phyloP scores from a whole-genome alignment of 2,113 vertebrate genomes.

The Rhinopomastus cyanomelas region DNA sequence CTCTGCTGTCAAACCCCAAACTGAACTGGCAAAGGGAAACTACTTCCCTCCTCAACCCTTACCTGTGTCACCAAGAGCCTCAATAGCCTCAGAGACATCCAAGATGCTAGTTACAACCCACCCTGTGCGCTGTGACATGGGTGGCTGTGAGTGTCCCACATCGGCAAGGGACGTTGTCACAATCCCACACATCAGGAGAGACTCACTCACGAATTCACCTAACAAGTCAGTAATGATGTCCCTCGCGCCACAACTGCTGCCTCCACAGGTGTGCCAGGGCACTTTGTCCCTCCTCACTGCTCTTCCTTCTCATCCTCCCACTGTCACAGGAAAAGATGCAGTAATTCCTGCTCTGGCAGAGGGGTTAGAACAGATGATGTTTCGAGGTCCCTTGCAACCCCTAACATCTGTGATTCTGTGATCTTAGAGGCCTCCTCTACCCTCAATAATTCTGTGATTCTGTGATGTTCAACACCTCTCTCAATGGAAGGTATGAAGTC shows the following conservation, averaged over 20 bases:
- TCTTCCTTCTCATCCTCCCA: neutral
- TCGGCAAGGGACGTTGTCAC: neutral
- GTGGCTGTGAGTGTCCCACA: fast-evolving
- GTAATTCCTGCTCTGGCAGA: too few species aligned
- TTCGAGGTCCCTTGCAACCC: too few species aligned
- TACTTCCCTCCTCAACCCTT: neutral
- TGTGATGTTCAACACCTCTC: neutral
- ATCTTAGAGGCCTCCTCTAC: too few species aligned
- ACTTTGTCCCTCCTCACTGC: neutral
- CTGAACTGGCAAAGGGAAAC: neutral
- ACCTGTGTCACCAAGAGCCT: neutral
- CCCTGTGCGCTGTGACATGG: fast-evolving
- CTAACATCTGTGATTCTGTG: too few species aligned
- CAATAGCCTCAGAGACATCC: neutral
- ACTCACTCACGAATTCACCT: neutral
- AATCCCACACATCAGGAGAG: neutral
- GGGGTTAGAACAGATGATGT: too few species aligned
- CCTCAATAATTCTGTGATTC: too few species aligned
- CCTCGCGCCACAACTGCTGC: neutral
- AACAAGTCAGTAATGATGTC: neutral
- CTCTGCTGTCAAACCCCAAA: neutral
- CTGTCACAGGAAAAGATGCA: neutral
- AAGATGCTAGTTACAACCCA: neutral
- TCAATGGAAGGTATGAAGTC: neutral
- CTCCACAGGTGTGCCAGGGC: neutral